These are phyloP conservation scores for Hycleus cichorii DNA, from an alignment of 1,140 invertebrate genomes.

Conservation along the genomic window DNA sequence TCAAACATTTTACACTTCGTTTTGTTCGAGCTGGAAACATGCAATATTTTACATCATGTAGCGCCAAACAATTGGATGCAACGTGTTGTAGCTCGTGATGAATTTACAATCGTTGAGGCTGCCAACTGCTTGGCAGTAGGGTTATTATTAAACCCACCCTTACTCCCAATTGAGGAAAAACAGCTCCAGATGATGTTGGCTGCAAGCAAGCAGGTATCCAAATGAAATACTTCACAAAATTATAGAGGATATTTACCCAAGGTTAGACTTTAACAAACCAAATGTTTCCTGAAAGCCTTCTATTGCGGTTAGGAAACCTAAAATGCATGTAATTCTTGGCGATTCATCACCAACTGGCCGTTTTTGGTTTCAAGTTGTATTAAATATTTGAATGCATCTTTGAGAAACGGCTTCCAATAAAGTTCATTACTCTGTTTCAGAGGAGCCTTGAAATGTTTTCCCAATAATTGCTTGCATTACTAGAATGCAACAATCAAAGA, in stretches of 20 bases:
- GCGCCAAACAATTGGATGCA: too few relatives aligned
- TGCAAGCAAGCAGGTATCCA: conserved; percentile 1
- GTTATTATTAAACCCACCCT: background rate
- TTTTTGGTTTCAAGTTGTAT: background rate
- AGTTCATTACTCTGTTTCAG: background rate
- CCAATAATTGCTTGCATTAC: background rate
- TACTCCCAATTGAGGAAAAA: conserved; percentile 17
- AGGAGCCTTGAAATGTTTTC: background rate
- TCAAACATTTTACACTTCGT: too few relatives aligned
- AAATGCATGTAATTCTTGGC: conserved; percentile 1
- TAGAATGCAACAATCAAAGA: conserved; percentile 16
- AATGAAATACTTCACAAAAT: background rate
- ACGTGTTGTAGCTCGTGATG: too few relatives aligned
- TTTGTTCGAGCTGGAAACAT: too few relatives aligned
- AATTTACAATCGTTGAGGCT: too few relatives aligned
- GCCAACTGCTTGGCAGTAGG: too few relatives aligned
- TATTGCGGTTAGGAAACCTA: conserved; percentile 2
- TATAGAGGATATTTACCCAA: background rate
- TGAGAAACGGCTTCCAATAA: background rate
- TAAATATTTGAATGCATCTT: background rate
- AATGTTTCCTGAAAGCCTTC: background rate
- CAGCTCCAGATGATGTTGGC: conserved; percentile 16
- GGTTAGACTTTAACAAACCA: background rate
- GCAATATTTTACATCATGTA: too few relatives aligned
- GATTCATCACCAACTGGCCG: conserved; percentile 1